phyloP scores from a whole-genome alignment of 2,888 invertebrate genomes.

The Athalia rosae region DNA sequence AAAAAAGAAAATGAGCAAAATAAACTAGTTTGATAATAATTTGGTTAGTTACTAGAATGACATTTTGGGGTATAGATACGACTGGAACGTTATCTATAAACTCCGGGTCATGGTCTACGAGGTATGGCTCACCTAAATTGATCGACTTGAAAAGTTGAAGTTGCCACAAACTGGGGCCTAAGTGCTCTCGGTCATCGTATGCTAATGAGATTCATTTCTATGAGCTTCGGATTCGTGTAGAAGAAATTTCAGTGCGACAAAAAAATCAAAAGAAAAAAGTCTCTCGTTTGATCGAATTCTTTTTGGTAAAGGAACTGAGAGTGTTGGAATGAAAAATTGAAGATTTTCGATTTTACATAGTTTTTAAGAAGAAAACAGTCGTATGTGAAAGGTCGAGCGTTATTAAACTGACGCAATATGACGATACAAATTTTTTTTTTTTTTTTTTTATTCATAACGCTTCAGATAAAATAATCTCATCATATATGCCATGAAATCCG shows the following conservation, averaged over 20 bases:
- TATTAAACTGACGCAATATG: constrained; percentile 31
- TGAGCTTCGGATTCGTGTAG: not conserved
- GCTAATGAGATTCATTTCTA: constrained; percentile 32
- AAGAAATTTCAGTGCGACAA: no score
- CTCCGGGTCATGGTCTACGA: constrained; percentile 19
- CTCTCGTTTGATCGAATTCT: not conserved
- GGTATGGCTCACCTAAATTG: constrained; percentile 5
- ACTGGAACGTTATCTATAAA: not conserved
- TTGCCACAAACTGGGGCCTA: constrained; percentile 23
- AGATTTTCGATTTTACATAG: not conserved
- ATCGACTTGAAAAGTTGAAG: constrained; percentile 41
- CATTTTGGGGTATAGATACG: not conserved
- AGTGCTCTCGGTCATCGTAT: constrained; percentile 40
- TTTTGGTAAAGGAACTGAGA: not conserved
- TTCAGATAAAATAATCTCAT: constrained; percentile 6
- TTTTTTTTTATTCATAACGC: constrained; percentile 1
- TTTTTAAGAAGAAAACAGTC: not conserved
- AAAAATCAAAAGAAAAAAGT: no score
- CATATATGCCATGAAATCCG: constrained; percentile 23
- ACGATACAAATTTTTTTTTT: not conserved
- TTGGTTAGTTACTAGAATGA: not conserved
- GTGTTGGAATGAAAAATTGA: not conserved
- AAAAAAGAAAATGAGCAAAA: constrained; percentile 1
- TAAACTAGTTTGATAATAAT: not conserved
- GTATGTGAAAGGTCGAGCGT: constrained; percentile 1